Evolutionary conservation across 2,797 vertebrate genomes (phyloP).

Genomic region (Peromyscus eremicus): DNA sequence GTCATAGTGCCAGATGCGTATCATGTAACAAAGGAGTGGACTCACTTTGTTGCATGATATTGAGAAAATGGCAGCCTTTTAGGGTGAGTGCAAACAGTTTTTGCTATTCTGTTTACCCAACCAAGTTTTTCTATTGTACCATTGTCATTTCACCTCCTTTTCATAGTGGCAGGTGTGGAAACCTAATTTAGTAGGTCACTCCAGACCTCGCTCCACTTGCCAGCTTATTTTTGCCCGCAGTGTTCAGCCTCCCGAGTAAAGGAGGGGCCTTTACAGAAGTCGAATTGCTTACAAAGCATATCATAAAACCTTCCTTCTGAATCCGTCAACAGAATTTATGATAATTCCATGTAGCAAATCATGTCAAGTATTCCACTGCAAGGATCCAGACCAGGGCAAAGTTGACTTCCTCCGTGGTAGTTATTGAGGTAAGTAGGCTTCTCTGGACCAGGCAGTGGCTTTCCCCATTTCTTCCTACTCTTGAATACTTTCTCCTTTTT

Average conservation of each 20-base stretch:
- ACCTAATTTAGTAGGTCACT: neutral
- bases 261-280: neutral
- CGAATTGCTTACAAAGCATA: neutral
- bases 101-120: constrained; percentile 7
- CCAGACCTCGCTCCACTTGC: neutral
- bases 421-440: neutral
- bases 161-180: neutral
- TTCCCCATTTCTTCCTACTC: neutral
- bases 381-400: neutral
- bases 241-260: neutral
- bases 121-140: neutral
- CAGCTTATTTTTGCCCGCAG: neutral
- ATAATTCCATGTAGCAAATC: neutral
- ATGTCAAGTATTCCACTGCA: too few species aligned
- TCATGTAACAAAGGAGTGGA: neutral
- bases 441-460: neutral
- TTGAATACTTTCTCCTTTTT: neutral
- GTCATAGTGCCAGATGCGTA: neutral
- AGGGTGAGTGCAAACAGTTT: neutral
- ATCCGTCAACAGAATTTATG: neutral
- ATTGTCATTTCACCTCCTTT: neutral
- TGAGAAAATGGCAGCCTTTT: neutral
- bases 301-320: constrained; percentile 27
- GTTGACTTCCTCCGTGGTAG: neutral
- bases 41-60: neutral